These are phyloP conservation scores for Homarus americanus DNA, from an alignment of 1,140 invertebrate species.

Conservation along the genomic window DNA sequence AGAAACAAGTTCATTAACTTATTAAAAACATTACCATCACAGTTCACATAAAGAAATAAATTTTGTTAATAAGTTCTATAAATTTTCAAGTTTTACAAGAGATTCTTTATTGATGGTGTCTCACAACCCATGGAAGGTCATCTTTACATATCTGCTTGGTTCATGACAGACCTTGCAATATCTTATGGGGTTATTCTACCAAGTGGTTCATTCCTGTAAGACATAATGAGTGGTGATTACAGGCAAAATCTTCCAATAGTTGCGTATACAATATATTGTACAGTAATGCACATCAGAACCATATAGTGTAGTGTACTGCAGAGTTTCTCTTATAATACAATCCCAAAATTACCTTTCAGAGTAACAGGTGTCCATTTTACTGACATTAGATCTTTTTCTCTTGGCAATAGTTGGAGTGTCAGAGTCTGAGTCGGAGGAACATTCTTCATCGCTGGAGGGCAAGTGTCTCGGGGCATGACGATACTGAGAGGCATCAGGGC, in stretches of 20 bases:
- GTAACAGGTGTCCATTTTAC: constrained; percentile 44
- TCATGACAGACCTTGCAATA: no score
- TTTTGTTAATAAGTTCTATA: no score
- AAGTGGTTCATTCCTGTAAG: neutral
- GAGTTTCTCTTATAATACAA: neutral
- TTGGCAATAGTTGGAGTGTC: constrained; percentile 24
- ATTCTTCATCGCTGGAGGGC: constrained; percentile 54
- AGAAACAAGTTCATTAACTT: no score
- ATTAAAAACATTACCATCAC: no score
- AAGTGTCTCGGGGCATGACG: constrained; percentile 8
- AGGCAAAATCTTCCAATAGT: no score
- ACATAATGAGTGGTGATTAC: neutral
- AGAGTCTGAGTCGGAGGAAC: constrained; percentile 45
- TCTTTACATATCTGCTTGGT: no score
- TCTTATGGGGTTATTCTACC: neutral
- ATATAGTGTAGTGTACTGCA: no score
- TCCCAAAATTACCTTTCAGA: constrained; percentile 29
- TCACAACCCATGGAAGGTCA: no score
- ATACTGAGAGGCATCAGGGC: constrained; percentile 39
- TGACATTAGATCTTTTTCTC: constrained; percentile 19
- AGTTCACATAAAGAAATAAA: no score
- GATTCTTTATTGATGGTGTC: no score
- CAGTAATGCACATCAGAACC: neutral
- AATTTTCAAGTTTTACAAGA: no score
- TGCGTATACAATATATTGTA: neutral